A percentile compares a stretch with the other conserved stretches of the same genome.
These are phyloP conservation scores for Struthidea cinerea DNA, from an alignment of 2,113 vertebrate species.

Conservation along the genomic window DNA sequence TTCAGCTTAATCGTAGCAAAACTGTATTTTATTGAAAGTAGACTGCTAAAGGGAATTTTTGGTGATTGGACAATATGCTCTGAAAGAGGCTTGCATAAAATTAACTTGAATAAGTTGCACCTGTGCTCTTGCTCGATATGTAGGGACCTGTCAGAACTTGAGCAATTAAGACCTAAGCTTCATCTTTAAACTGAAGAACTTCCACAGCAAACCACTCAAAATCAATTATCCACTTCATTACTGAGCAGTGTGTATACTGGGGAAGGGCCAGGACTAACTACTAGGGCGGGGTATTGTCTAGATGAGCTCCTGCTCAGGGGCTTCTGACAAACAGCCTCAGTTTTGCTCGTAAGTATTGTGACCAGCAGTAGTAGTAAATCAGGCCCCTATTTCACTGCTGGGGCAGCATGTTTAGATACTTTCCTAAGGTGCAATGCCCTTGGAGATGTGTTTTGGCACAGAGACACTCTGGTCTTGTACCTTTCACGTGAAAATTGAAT, in stretches of 20 bases:
- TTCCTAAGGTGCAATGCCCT: neutral
- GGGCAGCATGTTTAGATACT: neutral
- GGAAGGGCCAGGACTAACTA: neutral
- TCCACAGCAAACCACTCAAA: neutral
- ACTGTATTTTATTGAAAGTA: neutral
- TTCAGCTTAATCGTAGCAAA: neutral
- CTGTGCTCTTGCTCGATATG: neutral
- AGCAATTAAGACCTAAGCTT: neutral
- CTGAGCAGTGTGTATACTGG: neutral
- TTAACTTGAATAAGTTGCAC: neutral
- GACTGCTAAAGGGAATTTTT: neutral
- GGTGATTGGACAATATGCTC: neutral
- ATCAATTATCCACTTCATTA: neutral
- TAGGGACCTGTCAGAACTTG: neutral
- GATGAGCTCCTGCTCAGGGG: neutral
- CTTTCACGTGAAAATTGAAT: neutral
- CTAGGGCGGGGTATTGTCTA: neutral
- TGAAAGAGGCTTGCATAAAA: neutral
- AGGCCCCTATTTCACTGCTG: neutral
- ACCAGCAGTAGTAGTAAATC: neutral
- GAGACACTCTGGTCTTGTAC: neutral
- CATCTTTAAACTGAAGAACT: neutral
- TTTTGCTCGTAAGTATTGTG: neutral
- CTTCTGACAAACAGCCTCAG: neutral
- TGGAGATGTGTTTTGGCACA: neutral